Conservation (phyloP, 2,797 vertebrate genomes). For the Vipera ursinii region DNA sequence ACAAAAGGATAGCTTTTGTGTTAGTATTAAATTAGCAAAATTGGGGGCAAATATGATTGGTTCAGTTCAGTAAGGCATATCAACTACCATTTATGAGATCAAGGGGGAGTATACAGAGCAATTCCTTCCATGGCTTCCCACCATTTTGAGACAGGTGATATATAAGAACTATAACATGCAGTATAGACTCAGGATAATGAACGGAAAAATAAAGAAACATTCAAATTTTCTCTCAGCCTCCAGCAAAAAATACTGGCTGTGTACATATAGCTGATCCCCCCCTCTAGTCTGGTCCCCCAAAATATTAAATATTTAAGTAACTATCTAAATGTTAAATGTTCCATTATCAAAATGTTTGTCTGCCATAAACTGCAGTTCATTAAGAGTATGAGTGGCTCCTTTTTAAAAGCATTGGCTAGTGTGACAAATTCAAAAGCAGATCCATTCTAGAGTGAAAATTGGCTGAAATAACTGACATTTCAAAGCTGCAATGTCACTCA, state of each 20-base stretch:
- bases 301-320: background rate
- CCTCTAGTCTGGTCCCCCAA: background rate
- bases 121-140: background rate
- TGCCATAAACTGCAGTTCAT: background rate
- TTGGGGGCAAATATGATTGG: background rate
- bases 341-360: background rate
- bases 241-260: background rate
- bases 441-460: background rate
- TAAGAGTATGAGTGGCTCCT: background rate
- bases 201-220: background rate
- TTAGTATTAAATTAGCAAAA: background rate
- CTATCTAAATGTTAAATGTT: background rate
- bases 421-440: background rate
- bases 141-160: background rate
- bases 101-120: background rate
- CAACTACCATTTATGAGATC: background rate
- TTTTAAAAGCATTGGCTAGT: background rate
- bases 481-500: background rate
- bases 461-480: background rate
- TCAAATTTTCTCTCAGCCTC: background rate
- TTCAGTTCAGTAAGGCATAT: background rate
- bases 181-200: background rate
- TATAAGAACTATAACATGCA: background rate
- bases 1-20: background rate
- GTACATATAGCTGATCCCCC: background rate